Base-by-base conservation (phyloP, 2,888 invertebrate species). In the Encarsia formosa region DNA sequence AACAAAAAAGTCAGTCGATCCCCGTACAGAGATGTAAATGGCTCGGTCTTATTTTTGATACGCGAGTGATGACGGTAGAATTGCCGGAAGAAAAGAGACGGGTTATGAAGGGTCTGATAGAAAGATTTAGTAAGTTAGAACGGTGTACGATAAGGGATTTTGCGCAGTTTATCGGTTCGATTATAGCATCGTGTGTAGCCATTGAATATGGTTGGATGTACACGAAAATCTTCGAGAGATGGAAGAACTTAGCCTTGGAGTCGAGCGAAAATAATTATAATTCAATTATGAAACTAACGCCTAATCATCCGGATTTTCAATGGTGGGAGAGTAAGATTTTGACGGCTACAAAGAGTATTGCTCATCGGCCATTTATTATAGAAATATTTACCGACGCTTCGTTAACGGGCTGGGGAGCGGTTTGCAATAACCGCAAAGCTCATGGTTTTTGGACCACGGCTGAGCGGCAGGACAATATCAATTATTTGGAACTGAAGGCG, bases 371-470 rank as follows among this genome's bases (percentile, higher is more conserved):
- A n/a, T 52, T 4, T 16, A 18, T 15, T 15, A 26, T 15, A 44
- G 44, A 44, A 32, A 44, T 44, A 1, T 44, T 15, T 20, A 15
- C 44, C 9, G 44, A 44, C n/a, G 44, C 44, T 4, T 44, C 44
- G 4, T 20, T 34, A 32, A 4, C 23, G 44, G 56, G 52, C 6
- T 55, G 55, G 44, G 44, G 44, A 9, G 19, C 32, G 5, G 4
- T 32, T 18, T 31, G 23, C 15, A 18, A 32, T 2, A 9, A 23
- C 3, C 8, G 19, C 11, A 44, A 19, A 44, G 26, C 34, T 9
- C 18, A 32, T 26, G 44, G 44, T 4, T 19, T 16, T 19, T 44
- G 44, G 37, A 26, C 8, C 13, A 11, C 35, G 5, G 23, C 4
- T 3, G 46, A 37, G 18, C 20, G 26, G 37, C 3, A 4, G 4